Conservation (phyloP, 2,888 invertebrate genomes). For the Eupithecia inturbata region DNA sequence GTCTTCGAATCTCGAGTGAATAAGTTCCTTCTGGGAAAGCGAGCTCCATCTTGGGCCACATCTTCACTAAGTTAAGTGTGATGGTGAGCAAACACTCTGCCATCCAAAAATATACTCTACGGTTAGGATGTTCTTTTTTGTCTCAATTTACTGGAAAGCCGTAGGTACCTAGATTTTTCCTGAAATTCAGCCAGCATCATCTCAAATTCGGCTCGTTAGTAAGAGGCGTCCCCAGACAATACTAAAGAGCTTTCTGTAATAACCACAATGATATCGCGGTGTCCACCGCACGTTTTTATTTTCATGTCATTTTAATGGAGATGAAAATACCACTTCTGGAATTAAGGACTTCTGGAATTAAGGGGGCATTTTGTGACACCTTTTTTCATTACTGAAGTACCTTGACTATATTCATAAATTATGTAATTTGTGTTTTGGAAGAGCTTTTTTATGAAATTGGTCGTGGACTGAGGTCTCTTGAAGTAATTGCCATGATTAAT, state of each 20-base stretch:
- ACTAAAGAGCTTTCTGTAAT: conserved; percentile 38
- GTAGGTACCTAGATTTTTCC: background rate
- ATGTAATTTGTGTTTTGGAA: background rate
- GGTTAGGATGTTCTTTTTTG: background rate
- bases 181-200: background rate
- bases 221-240: conserved; percentile 32
- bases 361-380: conserved; percentile 9
- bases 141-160: background rate
- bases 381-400: conserved; percentile 21
- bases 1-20: too few relatives aligned
- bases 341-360: conserved; percentile 26
- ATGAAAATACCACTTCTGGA: conserved; percentile 28
- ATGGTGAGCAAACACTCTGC: too few relatives aligned
- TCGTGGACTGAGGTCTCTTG: background rate
- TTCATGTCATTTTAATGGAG: conserved; percentile 30
- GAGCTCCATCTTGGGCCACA: too few relatives aligned
- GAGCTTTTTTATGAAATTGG: conserved; percentile 1
- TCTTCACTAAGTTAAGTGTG: too few relatives aligned
- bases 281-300: conserved; percentile 39
- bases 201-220: conserved; percentile 36
- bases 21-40: too few relatives aligned
- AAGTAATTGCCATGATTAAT: background rate
- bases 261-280: conserved; percentile 42
- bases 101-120: too few relatives aligned
- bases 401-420: too few relatives aligned